Evolutionary conservation across 2,797 vertebrate species (phyloP).

Genomic region (Dallia pectoralis): DNA sequence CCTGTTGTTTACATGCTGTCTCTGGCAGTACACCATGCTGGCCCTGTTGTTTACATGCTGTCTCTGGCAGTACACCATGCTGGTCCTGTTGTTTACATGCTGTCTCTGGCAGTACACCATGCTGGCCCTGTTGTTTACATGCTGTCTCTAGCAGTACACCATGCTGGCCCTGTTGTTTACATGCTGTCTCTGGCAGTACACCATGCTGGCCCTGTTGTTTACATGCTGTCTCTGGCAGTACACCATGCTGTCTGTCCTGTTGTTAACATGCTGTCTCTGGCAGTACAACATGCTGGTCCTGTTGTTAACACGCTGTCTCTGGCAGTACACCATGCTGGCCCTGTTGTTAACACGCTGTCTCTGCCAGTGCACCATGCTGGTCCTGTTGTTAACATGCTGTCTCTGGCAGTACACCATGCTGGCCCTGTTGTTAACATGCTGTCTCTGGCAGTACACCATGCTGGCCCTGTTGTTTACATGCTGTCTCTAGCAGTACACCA

Average conservation of each 20-base stretch:
- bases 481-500: slow-evolving; percentile 81
- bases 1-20: background rate
- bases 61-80: slow-evolving; percentile 86
- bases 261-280: slow-evolving; percentile 7
- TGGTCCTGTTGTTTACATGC: slow-evolving; percentile 47
- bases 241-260: slow-evolving; percentile 92
- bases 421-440: background rate
- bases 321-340: slow-evolving; percentile 92
- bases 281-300: slow-evolving; percentile 96
- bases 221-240: slow-evolving; percentile 69
- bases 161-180: slow-evolving; percentile 77
- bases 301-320: slow-evolving; percentile 11
- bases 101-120: slow-evolving; percentile 84
- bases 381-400: background rate
- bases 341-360: slow-evolving; percentile 9
- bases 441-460: slow-evolving; percentile 85
- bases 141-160: slow-evolving; percentile 78
- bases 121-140: slow-evolving; percentile 64
- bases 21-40: slow-evolving; percentile 89
- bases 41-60: background rate
- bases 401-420: slow-evolving; percentile 89
- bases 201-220: slow-evolving; percentile 81
- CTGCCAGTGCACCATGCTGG: slow-evolving; percentile 90
- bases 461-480: slow-evolving; percentile 56
- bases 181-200: slow-evolving; percentile 75